Evolutionary conservation across 2,888 invertebrate species (phyloP).

Genomic region (Drosophila longiperda): DNA sequence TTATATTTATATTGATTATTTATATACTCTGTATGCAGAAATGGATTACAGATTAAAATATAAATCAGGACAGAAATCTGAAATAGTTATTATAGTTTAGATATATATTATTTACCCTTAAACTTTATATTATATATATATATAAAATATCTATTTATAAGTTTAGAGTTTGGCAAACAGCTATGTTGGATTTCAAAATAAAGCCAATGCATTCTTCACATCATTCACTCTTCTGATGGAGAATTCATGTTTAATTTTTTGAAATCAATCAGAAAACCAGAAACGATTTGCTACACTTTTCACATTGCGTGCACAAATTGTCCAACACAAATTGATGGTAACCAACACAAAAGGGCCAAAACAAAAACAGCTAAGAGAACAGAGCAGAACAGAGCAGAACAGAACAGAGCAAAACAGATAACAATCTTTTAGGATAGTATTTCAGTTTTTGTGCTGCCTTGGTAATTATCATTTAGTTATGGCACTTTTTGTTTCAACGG

Average conservation of each 20-base stretch:
- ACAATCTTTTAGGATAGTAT: conserved; percentile 40
- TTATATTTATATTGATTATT: conserved; percentile 24
- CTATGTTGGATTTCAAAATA: not conserved
- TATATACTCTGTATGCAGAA: conserved; percentile 15
- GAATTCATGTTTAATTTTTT: conserved; percentile 5
- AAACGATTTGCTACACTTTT: conserved; percentile 60
- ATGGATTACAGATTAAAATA: not conserved
- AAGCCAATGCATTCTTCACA: conserved; percentile 1
- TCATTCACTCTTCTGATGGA: not conserved
- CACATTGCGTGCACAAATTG: conserved; percentile 64
- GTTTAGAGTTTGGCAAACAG: not conserved
- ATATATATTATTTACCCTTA: not conserved
- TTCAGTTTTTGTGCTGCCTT: conserved; percentile 47
- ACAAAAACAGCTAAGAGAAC: not conserved
- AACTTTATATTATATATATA: too few species aligned
- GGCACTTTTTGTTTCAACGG: conserved; percentile 67
- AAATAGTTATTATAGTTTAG: not conserved
- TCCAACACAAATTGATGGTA: conserved; percentile 50
- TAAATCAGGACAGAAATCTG: too few species aligned
- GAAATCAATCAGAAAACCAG: conserved; percentile 55
- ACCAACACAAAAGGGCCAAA: conserved; percentile 14
- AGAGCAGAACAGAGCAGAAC: not conserved
- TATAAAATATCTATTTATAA: not conserved
- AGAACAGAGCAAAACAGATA: conserved; percentile 2
- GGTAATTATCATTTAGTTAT: conserved; percentile 79